phyloP scores from a whole-genome alignment of 2,113 vertebrate genomes.

The Oxygymnocypris stewartii region DNA sequence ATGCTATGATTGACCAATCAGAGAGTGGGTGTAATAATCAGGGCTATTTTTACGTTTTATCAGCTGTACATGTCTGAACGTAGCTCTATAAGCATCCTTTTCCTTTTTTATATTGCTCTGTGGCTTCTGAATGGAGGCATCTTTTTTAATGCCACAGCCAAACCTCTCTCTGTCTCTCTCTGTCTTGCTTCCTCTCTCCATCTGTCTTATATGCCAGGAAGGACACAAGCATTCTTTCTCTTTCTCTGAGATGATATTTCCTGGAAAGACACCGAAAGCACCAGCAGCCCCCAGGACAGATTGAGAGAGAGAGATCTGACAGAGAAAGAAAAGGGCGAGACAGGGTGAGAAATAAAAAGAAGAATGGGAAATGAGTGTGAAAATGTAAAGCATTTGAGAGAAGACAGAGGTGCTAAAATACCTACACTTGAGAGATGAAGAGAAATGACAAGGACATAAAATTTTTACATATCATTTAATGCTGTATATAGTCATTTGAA shows the following conservation, averaged over 20 bases:
- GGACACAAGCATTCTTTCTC: conserved; percentile 67
- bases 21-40: too few species aligned
- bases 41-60: neutral
- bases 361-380: conserved; percentile 21
- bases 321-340: conserved; percentile 55
- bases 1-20: too few species aligned
- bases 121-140: neutral
- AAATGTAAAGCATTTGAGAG: conserved; percentile 10
- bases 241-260: conserved; percentile 63
- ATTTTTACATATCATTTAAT: neutral
- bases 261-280: conserved; percentile 54
- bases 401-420: neutral
- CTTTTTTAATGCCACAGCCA: neutral
- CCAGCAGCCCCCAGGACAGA: conserved; percentile 57
- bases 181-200: neutral
- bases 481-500: neutral
- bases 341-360: conserved; percentile 20
- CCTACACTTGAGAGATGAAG: conserved; percentile 1
- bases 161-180: neutral
- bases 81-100: neutral
- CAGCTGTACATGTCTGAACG: neutral
- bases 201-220: conserved; percentile 48
- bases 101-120: neutral
- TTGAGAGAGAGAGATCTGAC: conserved; percentile 64
- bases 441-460: neutral